Conservation (phyloP, 2,888 invertebrate genomes). For the Philhelius pedissequus region DNA sequence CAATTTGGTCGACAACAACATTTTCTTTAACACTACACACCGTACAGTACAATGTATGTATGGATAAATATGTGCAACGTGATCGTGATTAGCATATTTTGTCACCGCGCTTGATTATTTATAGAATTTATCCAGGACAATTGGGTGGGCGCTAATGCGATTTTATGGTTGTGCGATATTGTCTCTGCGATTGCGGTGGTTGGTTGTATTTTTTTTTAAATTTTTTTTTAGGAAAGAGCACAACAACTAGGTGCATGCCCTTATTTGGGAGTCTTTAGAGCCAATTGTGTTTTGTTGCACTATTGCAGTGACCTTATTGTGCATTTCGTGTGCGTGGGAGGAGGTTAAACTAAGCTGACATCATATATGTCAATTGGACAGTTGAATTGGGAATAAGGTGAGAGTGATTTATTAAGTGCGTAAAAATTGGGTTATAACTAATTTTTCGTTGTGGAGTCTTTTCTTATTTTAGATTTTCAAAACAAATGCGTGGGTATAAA, state of each 20-base stretch:
- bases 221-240: constrained; percentile 34
- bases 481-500: too few relatives aligned
- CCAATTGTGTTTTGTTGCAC: constrained; percentile 42
- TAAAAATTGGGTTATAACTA: constrained; percentile 8
- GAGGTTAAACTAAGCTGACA: constrained; percentile 50
- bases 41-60: constrained; percentile 41
- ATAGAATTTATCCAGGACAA: constrained; percentile 68
- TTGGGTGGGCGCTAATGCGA: constrained; percentile 69
- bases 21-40: constrained; percentile 35
- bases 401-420: constrained; percentile 46
- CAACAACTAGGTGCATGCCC: constrained; percentile 48
- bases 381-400: constrained; percentile 41
- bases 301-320: constrained; percentile 60
- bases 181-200: constrained; percentile 18
- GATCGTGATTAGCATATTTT: constrained; percentile 69
- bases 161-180: constrained; percentile 67
- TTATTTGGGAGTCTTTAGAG: constrained; percentile 65
- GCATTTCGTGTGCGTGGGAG: background rate
- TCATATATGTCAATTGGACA: constrained; percentile 52
- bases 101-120: constrained; percentile 66
- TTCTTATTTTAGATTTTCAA: background rate
- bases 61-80: constrained; percentile 46
- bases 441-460: background rate
- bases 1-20: background rate
- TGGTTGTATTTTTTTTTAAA: background rate